phyloP scores from a whole-genome alignment of 1,140 invertebrate genomes.

The Bombus soroeensis region DNA sequence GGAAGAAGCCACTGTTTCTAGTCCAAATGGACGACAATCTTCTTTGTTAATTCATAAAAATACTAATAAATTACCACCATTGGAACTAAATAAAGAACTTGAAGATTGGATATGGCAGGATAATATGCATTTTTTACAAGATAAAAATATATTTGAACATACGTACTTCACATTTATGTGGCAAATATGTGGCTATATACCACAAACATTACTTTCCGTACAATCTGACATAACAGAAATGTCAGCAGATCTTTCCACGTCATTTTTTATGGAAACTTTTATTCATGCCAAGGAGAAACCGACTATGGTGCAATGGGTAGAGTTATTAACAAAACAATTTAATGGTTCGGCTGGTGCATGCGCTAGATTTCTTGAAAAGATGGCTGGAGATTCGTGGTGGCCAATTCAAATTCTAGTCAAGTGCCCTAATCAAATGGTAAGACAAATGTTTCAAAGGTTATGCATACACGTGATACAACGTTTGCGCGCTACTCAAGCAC shows the following conservation, averaged over 20 bases:
- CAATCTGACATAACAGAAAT: constrained; percentile 92
- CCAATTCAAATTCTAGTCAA: constrained; percentile 96
- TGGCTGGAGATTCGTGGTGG: constrained; percentile 97
- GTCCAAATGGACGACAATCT: constrained; percentile 64
- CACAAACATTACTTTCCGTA: constrained; percentile 91
- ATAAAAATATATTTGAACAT: constrained; percentile 98
- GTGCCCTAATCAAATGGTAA: constrained; percentile 97
- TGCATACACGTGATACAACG: constrained; percentile 97
- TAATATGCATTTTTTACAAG: constrained; percentile 96
- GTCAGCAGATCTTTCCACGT: constrained; percentile 94
- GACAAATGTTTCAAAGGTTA: constrained; percentile 96
- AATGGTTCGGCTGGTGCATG: constrained; percentile 95
- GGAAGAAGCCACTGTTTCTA: constrained; percentile 81
- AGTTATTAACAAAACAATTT: constrained; percentile 96
- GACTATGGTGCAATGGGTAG: constrained; percentile 98
- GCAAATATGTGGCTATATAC: constrained; percentile 96
- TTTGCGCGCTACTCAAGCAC: constrained; percentile 84
- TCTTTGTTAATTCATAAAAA: constrained; percentile 65
- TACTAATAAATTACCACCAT: constrained; percentile 75
- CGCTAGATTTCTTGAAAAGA: constrained; percentile 96
- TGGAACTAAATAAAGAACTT: constrained; percentile 89
- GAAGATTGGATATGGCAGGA: constrained; percentile 98
- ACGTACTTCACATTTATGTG: constrained; percentile 98
- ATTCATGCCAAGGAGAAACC: constrained; percentile 99
- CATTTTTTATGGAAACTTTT: constrained; percentile 97